These are phyloP conservation scores for Sarcophaga carnaria DNA, from an alignment of 2,888 invertebrate genomes.

Conservation along the genomic window DNA sequence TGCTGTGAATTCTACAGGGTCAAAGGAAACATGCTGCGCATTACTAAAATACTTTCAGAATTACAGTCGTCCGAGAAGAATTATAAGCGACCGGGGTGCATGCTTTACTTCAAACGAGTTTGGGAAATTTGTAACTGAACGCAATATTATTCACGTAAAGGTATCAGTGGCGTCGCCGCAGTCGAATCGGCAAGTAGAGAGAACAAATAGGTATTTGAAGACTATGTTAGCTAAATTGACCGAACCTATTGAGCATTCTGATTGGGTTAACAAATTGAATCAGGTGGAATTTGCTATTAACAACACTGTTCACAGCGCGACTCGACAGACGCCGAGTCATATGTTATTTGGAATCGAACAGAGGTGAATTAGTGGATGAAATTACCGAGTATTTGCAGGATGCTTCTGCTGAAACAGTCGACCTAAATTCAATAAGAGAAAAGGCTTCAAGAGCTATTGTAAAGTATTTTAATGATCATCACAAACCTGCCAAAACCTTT, in stretches of 20 bases:
- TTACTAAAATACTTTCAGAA: neutral
- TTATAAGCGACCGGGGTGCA: conserved; percentile 12
- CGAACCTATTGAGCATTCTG: too few species aligned
- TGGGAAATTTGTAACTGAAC: neutral
- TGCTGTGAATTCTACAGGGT: too few species aligned
- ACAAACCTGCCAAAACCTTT: too few species aligned
- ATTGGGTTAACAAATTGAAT: too few species aligned
- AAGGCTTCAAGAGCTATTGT: neutral
- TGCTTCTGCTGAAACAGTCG: too few species aligned
- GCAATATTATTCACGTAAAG: conserved; percentile 4
- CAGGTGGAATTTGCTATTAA: too few species aligned
- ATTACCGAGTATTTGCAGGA: conserved; percentile 18
- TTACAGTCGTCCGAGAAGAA: neutral
- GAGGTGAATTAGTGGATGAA: conserved; percentile 38
- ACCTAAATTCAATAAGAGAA: too few species aligned
- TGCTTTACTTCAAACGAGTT: conserved; percentile 34
- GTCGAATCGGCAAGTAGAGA: conserved; percentile 12
- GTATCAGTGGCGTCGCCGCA: neutral
- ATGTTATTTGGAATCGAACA: conserved; percentile 50
- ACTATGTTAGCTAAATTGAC: conserved; percentile 25
- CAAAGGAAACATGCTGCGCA: neutral
- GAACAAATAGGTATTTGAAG: neutral
- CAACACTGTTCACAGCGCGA: conserved; percentile 40
- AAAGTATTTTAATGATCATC: conserved; percentile 13
- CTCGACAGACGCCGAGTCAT: conserved; percentile 2